Percentiles rank a stretch among this genome's conserved stretches.
Conservation (phyloP, 2,113 vertebrate genomes). For the Tringa solitaria region DNA sequence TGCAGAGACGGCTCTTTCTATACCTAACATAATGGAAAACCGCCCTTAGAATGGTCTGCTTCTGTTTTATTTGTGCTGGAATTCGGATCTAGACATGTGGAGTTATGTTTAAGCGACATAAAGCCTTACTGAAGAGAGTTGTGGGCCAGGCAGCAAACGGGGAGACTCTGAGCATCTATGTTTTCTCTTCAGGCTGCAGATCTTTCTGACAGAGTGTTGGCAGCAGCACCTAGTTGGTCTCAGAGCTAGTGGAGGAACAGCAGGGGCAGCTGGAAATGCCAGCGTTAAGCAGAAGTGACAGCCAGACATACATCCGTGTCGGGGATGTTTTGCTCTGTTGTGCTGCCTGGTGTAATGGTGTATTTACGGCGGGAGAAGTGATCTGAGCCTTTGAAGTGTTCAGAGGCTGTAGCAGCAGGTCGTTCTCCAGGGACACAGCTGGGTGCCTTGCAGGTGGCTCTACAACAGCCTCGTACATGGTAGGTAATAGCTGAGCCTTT, state of each 20-base stretch:
- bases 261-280: not conserved
- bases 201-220: slow-evolving; percentile 30
- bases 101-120: not conserved
- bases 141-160: not conserved
- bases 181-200: not conserved
- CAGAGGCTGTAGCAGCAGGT: slow-evolving; percentile 32
- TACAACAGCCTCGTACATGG: not conserved
- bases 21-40: not conserved
- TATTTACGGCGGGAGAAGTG: not conserved
- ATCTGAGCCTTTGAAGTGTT: slow-evolving; percentile 39
- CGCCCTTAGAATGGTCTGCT: not conserved
- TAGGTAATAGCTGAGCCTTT: not conserved
- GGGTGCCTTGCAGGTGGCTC: slow-evolving; percentile 38
- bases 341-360: slow-evolving; percentile 7
- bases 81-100: not conserved
- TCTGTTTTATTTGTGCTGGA: not conserved
- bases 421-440: slow-evolving; percentile 10
- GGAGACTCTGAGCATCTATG: not conserved
- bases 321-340: slow-evolving; percentile 1
- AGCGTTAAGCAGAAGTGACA: not conserved
- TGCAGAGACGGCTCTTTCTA: not conserved
- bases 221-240: not conserved
- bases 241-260: not conserved
- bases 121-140: not conserved
- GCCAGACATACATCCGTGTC: not conserved